Percentiles rank a stretch among this genome's conserved stretches.
phyloP scores from a whole-genome alignment of 2,113 vertebrate genomes.

The Cottus gobio region DNA sequence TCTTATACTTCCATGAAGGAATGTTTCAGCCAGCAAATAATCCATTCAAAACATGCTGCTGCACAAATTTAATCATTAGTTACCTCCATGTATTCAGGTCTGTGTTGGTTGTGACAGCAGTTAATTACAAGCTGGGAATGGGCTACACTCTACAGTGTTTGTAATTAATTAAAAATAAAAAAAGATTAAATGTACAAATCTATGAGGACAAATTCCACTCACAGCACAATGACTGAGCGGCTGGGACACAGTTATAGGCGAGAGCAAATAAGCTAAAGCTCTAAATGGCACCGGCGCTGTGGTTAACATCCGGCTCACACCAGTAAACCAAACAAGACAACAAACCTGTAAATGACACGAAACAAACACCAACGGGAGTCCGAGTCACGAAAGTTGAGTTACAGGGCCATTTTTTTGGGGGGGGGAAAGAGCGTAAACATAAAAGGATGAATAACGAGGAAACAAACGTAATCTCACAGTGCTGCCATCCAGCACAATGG shows the following conservation, averaged over 20 bases:
- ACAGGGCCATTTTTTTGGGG: constrained; percentile 9
- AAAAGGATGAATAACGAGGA: constrained; percentile 59
- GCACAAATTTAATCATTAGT: constrained; percentile 9
- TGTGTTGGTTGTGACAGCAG: neutral
- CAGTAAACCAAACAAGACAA: constrained; percentile 6
- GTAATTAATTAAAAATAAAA: neutral
- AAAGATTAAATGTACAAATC: neutral
- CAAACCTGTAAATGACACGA: constrained; percentile 3
- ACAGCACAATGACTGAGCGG: neutral
- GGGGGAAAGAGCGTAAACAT: constrained; percentile 34
- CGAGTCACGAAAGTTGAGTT: constrained; percentile 42
- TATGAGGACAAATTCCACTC: neutral
- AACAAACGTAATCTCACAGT: constrained; percentile 47
- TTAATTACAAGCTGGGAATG: neutral
- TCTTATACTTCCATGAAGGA: neutral
- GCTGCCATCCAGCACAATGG: constrained; percentile 53
- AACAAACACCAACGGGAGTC: constrained; percentile 39
- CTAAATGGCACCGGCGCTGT: neutral
- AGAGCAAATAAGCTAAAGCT: neutral
- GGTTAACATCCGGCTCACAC: neutral
- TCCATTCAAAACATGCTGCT: neutral
- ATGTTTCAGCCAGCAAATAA: constrained; percentile 16
- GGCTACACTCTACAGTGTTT: neutral
- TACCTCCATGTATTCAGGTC: neutral
- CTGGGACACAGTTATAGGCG: neutral